A percentile compares a stretch with the other conserved stretches of the same genome.
These are phyloP conservation scores for Andricus quercusramuli DNA, from an alignment of 2,888 invertebrate species.

Conservation along the genomic window DNA sequence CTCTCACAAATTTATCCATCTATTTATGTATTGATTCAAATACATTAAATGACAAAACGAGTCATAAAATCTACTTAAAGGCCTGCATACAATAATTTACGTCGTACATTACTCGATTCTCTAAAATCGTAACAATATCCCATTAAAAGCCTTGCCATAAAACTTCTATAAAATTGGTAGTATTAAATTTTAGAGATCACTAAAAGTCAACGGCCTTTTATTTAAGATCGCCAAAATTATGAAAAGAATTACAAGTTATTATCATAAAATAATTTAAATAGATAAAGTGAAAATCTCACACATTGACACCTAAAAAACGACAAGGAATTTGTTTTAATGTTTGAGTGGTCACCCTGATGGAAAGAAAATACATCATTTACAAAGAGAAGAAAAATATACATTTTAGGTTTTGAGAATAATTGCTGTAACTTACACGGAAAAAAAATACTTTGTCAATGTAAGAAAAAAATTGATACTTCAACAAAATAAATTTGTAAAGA, in stretches of 20 bases:
- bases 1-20: neutral
- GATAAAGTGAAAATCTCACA: no score
- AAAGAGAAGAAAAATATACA: no score
- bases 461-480: no score
- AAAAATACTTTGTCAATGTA: no score
- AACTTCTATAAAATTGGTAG: neutral
- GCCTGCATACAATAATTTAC: neutral
- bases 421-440: no score
- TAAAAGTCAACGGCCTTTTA: neutral
- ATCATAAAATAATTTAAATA: no score
- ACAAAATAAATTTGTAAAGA: no score
- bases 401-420: no score
- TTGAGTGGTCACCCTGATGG: no score
- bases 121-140: conserved; percentile 3
- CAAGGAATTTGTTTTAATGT: no score
- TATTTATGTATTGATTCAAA: neutral
- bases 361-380: no score
- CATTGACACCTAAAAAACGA: no score
- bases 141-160: neutral
- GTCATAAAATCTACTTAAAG: neutral
- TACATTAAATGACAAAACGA: neutral
- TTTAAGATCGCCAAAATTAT: neutral
- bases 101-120: neutral
- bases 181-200: neutral
- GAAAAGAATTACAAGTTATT: neutral